Base-by-base conservation (phyloP, 2,888 invertebrate genomes). In the Geotrupes spiniger region DNA sequence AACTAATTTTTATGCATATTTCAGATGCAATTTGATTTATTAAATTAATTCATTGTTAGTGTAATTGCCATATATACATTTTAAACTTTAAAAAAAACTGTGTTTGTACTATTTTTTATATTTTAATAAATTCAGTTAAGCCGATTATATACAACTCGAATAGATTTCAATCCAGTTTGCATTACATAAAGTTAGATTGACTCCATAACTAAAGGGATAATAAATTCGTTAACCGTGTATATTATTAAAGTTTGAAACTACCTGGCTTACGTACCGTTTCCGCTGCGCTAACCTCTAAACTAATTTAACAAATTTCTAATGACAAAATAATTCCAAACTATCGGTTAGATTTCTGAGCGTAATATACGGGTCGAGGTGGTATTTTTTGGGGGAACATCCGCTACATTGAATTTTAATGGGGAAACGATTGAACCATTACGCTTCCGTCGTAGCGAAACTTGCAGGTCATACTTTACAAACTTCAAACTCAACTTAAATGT, bases 191-290 rank as follows among this genome's bases (percentile, higher is more conserved):
- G 55, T 57, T 57, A 57, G 57, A 56, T 57, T 56, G 56, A 60
- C 57, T 60, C 52, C 55, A 58, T 54, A 57, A 53, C 57, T 51
- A 47, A 46, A 52, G 41, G 56, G 57, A 54, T 60, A 57, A 58
- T 60, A 57, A 58, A 60, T 60, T 59, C 53, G 52, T 53, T 49
- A 48, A 37, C 47, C 47, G 49, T 53, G 52, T 52, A 55, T 55
- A 53, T 53, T 50, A 53, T 42, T 44, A 40, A 46, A 57, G 56
- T 50, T 58, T 57, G 43, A 27, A 6, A 40, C 15, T 33, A 33
- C 33, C 15, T 15, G 33, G 33, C 33, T 33, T 33, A 12, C 5
- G 6, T 14, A 33, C 12, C 10, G 15, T 33, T n/a, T n/a, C 33
- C 33, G 21, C 21, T 4, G 6, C 33, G 33, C 11, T 14, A 33